Evolutionary conservation across 2,113 vertebrate species (phyloP).

Genomic region (Chinchilla lanigera): DNA sequence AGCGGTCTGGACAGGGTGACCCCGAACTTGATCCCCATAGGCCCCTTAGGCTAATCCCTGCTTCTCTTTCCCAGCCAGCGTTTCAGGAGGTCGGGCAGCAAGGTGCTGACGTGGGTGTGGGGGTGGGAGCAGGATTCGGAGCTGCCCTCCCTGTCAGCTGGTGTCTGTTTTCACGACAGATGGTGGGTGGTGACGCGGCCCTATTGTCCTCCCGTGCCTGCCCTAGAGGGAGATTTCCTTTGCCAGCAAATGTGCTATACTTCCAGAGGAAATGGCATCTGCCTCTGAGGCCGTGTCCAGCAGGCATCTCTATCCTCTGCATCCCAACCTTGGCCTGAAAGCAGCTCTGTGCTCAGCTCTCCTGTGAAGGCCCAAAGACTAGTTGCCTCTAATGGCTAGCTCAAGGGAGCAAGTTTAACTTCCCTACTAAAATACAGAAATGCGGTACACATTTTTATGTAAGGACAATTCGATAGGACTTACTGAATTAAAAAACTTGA

Average conservation of each 20-base stretch:
- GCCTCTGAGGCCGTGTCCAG: slow-evolving; percentile 56
- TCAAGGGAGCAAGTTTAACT: background rate
- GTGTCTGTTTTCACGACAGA: slow-evolving; percentile 84
- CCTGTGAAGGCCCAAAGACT: background rate
- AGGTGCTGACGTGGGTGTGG: slow-evolving; percentile 72
- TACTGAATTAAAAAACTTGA: background rate
- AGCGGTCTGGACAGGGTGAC: slow-evolving; percentile 75
- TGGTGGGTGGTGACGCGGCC: slow-evolving; percentile 75
- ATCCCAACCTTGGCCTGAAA: background rate
- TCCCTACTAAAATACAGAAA: background rate
- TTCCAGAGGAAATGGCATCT: slow-evolving; percentile 77
- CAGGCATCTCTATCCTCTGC: slow-evolving; percentile 4
- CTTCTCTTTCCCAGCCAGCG: background rate
- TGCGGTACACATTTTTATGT: background rate
- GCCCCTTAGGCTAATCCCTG: slow-evolving; percentile 66
- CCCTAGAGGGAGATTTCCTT: slow-evolving; percentile 75
- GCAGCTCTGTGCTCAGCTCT: background rate
- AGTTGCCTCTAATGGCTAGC: background rate
- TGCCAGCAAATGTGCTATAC: slow-evolving; percentile 70
- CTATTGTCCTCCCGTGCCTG: slow-evolving; percentile 75
- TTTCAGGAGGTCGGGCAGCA: slow-evolving; percentile 54
- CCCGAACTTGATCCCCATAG: slow-evolving; percentile 70
- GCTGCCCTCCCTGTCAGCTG: slow-evolving; percentile 77
- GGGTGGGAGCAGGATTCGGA: slow-evolving; percentile 75
- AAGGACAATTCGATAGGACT: background rate